phyloP scores from a whole-genome alignment of 1,140 invertebrate genomes.

The Lethrus apterus region DNA sequence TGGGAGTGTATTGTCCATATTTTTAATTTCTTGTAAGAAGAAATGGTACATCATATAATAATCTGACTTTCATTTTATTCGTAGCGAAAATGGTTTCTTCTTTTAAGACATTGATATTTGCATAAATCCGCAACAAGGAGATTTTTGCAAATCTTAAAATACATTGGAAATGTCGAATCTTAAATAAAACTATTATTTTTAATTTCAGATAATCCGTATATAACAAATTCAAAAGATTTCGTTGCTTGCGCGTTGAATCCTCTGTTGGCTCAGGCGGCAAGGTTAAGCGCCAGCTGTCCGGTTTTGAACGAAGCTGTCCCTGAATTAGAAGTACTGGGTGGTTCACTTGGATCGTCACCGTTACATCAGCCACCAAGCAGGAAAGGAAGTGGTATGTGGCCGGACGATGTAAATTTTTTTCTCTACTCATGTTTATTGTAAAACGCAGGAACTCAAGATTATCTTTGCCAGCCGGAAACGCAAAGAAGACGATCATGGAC shows the following conservation, averaged over 20 bases:
- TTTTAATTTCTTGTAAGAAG: no score
- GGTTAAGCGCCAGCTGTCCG: conserved; percentile 70
- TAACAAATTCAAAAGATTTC: conserved; percentile 30
- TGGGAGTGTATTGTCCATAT: no score
- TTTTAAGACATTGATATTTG: no score
- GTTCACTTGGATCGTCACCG: conserved; percentile 40
- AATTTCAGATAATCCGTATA: conserved; percentile 20
- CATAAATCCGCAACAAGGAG: no score
- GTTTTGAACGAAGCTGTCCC: conserved; percentile 54
- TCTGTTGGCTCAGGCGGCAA: conserved; percentile 37
- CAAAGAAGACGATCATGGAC: conserved; percentile 73
- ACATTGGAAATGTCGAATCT: no score
- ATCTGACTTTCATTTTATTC: no score
- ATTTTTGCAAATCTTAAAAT: no score
- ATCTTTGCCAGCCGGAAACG: conserved; percentile 44
- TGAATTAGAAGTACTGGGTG: conserved; percentile 44
- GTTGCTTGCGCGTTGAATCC: conserved; percentile 43
- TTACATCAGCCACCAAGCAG: conserved; percentile 38
- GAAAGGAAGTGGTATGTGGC: conserved; percentile 48
- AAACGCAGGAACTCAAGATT: conserved; percentile 44
- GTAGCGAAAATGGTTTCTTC: no score
- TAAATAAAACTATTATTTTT: no score
- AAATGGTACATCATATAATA: no score
- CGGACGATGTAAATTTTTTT: background rate
- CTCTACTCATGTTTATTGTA: conserved; percentile 16